phyloP scores from a whole-genome alignment of 23 tunicate genomes.

The Pegea sp. region DNA sequence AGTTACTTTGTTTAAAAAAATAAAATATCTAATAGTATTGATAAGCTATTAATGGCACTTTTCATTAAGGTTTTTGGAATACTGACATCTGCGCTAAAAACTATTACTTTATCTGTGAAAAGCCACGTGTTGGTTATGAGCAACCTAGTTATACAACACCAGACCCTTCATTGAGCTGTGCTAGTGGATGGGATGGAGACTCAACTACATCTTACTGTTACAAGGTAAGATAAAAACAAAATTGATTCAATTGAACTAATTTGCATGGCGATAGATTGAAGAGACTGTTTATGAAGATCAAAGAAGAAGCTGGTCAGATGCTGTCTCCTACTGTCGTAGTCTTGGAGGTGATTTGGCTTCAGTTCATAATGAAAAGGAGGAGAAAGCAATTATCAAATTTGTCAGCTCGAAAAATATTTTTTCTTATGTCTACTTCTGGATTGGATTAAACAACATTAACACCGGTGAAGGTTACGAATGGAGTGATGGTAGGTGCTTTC shows the following conservation, averaged over 20 bases:
- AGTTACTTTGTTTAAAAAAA: neutral
- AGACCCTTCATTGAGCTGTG: constrained; percentile 17
- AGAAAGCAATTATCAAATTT: constrained; percentile 12
- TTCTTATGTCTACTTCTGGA: constrained; percentile 60
- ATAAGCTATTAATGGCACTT: neutral
- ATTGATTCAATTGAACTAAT: too few species aligned
- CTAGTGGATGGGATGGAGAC: constrained; percentile 27
- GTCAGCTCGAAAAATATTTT: constrained; percentile 9
- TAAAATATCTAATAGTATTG: neutral
- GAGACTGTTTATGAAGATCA: constrained; percentile 18
- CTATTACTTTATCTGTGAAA: constrained; percentile 70
- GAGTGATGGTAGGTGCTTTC: constrained; percentile 62
- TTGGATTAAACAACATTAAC: constrained; percentile 45
- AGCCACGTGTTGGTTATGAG: constrained; percentile 60
- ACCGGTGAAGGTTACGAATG: constrained; percentile 37
- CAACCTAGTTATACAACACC: constrained; percentile 55
- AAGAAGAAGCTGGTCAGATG: constrained; percentile 33
- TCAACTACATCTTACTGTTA: constrained; percentile 33
- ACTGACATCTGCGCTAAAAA: constrained; percentile 47
- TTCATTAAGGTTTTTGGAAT: constrained; percentile 35
- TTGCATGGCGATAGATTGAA: constrained; percentile 30
- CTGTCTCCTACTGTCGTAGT: constrained; percentile 36
- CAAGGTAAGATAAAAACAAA: constrained; percentile 19
- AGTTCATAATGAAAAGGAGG: constrained; percentile 39
- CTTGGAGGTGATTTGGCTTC: constrained; percentile 74